These are phyloP conservation scores for Pocillopora meandrina DNA, from an alignment of 92 coral and sea anemone genomes.

Conservation along the genomic window DNA sequence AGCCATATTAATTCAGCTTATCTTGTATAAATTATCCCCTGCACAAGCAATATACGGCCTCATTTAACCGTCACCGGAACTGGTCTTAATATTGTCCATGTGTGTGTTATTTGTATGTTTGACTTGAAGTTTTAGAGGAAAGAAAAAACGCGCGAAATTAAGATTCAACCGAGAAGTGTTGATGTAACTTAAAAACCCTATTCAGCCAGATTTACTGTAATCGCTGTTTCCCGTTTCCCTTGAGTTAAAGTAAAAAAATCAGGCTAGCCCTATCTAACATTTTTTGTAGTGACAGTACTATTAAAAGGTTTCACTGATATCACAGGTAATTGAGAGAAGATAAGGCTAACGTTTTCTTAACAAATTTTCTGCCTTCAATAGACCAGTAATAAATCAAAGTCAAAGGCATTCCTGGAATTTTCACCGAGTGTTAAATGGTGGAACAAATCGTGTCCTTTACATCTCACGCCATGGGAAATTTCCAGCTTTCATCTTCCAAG, in stretches of 20 bases:
- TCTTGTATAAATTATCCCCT: constrained; percentile 4
- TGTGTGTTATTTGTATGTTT: constrained; percentile 13
- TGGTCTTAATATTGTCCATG: neutral
- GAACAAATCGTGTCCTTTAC: neutral
- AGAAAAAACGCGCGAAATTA: too few relatives aligned
- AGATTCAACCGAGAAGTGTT: too few relatives aligned
- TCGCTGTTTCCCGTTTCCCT: neutral
- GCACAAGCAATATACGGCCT: constrained; percentile 3
- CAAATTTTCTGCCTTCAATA: neutral
- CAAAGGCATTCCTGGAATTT: neutral
- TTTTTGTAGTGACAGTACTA: neutral
- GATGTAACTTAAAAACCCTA: too few relatives aligned
- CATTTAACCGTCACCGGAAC: constrained; percentile 28
- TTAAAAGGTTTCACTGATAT: neutral
- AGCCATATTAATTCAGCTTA: constrained; percentile 8
- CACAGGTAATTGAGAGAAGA: neutral
- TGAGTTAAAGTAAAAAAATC: neutral
- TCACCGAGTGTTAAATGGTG: neutral
- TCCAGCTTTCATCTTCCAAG: neutral
- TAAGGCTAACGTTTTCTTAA: neutral
- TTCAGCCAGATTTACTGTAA: neutral
- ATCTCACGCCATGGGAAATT: neutral
- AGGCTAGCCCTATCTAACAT: too few relatives aligned
- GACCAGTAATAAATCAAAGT: neutral
- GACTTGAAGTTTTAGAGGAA: neutral